These are phyloP conservation scores for Siphonodentalium dalli DNA, from an alignment of 2,888 invertebrate genomes.

Conservation along the genomic window DNA sequence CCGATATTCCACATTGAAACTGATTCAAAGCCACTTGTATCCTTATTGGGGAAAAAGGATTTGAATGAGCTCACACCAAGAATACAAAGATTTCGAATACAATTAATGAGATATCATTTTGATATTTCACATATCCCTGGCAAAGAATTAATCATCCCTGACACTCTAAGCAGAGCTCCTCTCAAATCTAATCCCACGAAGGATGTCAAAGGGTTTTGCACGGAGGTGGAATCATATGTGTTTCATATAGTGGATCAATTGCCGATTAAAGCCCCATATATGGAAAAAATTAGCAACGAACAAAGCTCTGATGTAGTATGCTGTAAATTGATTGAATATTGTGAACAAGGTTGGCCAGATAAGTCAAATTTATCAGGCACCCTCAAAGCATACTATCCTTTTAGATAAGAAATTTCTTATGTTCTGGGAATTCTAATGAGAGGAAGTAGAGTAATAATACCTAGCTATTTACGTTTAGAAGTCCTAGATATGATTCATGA, in stretches of 20 bases:
- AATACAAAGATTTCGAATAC: conserved; percentile 16
- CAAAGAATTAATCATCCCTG: conserved; percentile 18
- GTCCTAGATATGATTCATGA: conserved; percentile 28
- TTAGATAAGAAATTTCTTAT: conserved; percentile 19
- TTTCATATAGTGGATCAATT: conserved; percentile 16
- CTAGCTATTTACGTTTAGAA: conserved; percentile 13
- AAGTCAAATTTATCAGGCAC: too few species aligned
- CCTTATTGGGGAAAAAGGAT: too few species aligned
- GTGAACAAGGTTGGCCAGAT: conserved; percentile 12
- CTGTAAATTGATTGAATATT: too few species aligned
- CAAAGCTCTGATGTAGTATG: too few species aligned
- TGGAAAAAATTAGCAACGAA: too few species aligned
- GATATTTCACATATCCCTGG: too few species aligned
- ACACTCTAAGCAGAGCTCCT: conserved; percentile 23
- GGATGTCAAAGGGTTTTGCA: conserved; percentile 11
- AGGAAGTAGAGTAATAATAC: conserved; percentile 23
- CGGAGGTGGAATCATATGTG: conserved; percentile 14
- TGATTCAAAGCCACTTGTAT: too few species aligned
- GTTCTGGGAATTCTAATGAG: conserved; percentile 15
- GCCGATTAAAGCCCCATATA: conserved; percentile 8
- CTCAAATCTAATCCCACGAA: conserved; percentile 1
- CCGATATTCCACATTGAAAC: too few species aligned
- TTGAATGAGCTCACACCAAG: conserved; percentile 7
- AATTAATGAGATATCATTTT: conserved; percentile 17
- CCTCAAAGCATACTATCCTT: conserved; percentile 22